Base-by-base conservation (phyloP, 2,888 invertebrate species). In the Stenchaetothrips biformis region DNA sequence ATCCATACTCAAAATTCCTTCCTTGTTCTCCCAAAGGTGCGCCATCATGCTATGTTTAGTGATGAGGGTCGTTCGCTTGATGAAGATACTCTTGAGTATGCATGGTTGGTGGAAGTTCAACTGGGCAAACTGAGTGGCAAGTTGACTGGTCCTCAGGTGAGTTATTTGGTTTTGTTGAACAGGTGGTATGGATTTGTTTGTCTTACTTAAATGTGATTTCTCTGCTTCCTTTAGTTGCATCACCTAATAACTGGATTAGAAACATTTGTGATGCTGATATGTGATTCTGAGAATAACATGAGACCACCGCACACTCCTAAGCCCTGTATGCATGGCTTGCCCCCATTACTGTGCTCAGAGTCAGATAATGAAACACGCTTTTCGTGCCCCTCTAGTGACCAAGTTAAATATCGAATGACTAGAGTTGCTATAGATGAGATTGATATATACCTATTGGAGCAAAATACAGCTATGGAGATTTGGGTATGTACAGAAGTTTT, bases 41-140 rank as follows among this genome's bases (percentile, higher is more conserved):
- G 99, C 83, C 99, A 98, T 0, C 97, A 98, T 86, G 97, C 97
- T 0, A 95, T 97, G 92, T 99, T 99, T 86, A 98, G 98, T 83
- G 95, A 95, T 85, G 92, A 95, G 81, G 97, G 96, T 80, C 90
- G 97, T 82, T 92, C 93, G 11, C 89, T 98, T 27, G 96, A 97
- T 84, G 94, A 97, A 86, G 98, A 98, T 84, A 98, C 98, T 0
- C 88, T 99, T 25, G 99, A 99, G 86, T 99, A 99, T 86, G 96
- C 95, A 0, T 99, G 99, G 99, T 89, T 98, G 84, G 92, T 99
- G 84, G 99, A 99, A 87, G 90, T 97, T 7, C 96, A 97, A 84
- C 87, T 99, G 77, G 99, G 99, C 0, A 97, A 98, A 86, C 87
- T 99, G 21, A 95, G 94, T 48, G 98, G 98, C 0, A 94, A 96